Evolutionary conservation across 2,113 vertebrate species (phyloP), one percentile per base, ranked within the genome.

Genomic region (Myodes glareolus): DNA sequence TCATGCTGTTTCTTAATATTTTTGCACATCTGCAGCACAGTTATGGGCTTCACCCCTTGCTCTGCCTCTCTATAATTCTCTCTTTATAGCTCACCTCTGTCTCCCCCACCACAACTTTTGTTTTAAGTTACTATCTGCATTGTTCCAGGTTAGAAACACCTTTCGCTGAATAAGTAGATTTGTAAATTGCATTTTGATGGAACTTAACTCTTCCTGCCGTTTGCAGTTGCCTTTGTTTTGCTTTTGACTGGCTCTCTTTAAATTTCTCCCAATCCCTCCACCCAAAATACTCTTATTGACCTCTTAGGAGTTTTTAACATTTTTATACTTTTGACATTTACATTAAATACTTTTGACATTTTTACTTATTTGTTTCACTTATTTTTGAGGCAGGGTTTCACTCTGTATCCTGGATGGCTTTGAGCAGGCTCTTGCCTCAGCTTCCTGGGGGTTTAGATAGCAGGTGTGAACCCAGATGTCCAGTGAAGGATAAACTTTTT

Each of bases 71-170:
- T 84, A 17, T 45, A 84, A 68, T 91, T 67, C 23, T 90, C 27
- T 88, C 10, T 65, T 47, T 25, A 27, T 11, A 63, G 3, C 68
- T 93, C 19, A 80, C 50, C 68, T 2, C 11, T n/a, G 0, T 89
- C 9, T 88, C n/a, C 23, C 36, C 55, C 88, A 68, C 50, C 7
- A 75, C 39, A 88, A 31, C 6, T 94, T 77, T 90, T 89, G 16
- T 21, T 88, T 92, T 25, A 84, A 88, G 25, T 47, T 87, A 36
- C 23, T 67, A 33, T 91, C 80, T 88, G 67, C 3, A 39, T 33
- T 42, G 50, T 94, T 88, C 91, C 72, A 81, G 63, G 23, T 72
- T 90, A 87, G 36, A 92, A 78, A 94, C 67, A 77, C 14, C 39
- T 36, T 84, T 84, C 16, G 39, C 29, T 80, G 58, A 77, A 91